Conservation (phyloP, 2,888 invertebrate species). For the Anthophora plumipes region DNA sequence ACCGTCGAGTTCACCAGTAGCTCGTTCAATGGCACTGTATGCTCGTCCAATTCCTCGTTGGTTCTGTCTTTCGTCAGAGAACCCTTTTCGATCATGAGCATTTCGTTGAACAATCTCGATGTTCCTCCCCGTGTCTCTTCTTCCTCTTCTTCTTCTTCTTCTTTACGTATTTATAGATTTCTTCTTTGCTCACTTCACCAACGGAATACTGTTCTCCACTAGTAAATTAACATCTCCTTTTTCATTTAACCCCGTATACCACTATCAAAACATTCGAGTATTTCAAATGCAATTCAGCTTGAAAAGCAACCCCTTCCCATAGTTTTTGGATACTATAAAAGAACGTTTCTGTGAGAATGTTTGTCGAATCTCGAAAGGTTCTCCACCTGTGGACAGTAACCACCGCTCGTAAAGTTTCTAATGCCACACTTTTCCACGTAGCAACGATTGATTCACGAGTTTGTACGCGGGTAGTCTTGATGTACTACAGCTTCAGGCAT, state of each 20-base stretch:
- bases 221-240: no score
- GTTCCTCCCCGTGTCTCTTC: constrained; percentile 18
- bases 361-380: no score
- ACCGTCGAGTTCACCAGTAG: constrained; percentile 71
- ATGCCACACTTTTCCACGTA: neutral
- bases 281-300: no score
- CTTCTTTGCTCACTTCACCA: neutral
- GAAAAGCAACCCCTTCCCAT: no score
- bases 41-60: constrained; percentile 63
- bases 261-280: no score
- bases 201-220: neutral
- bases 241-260: no score
- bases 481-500: neutral
- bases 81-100: constrained; percentile 68
- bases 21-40: constrained; percentile 70
- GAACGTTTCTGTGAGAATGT: no score
- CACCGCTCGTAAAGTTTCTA: neutral
- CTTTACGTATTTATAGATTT: constrained; percentile 1
- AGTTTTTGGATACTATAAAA: no score
- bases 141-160: neutral
- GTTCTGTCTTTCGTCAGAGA: constrained; percentile 47
- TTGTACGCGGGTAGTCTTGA: constrained; percentile 1
- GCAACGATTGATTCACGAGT: neutral
- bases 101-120: constrained; percentile 56
- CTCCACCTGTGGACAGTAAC: no score